Evolutionary conservation across 2,797 vertebrate species (phyloP).

Genomic region (Arctocebus calabarensis): DNA sequence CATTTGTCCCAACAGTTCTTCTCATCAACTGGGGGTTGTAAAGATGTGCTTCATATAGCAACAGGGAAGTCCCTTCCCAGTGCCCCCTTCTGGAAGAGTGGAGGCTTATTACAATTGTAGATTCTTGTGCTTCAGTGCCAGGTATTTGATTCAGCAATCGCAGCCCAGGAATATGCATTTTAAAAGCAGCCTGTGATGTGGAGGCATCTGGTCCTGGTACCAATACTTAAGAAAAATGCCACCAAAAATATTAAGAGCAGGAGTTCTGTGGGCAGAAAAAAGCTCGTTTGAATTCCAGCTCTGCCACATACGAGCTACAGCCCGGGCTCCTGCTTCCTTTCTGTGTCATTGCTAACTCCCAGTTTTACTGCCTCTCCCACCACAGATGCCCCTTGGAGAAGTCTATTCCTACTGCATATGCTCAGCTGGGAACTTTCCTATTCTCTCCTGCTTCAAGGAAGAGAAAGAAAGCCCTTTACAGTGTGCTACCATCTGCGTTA

Average conservation of each 20-base stretch:
- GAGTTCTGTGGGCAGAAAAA: neutral
- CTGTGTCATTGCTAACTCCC: neutral
- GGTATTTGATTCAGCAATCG: neutral
- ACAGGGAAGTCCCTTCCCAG: neutral
- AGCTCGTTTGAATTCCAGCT: neutral
- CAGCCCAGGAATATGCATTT: conserved; percentile 12
- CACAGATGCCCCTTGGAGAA: neutral
- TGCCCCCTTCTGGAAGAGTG: conserved; percentile 8
- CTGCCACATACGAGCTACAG: neutral
- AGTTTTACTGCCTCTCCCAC: neutral
- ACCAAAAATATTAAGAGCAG: conserved; percentile 17
- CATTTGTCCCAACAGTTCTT: conserved; percentile 13
- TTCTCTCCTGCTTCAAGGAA: neutral
- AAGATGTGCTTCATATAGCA: conserved; percentile 24
- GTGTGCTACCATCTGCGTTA: neutral
- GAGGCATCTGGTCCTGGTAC: neutral
- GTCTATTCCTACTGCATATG: neutral
- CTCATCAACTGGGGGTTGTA: neutral
- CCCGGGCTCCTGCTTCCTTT: neutral
- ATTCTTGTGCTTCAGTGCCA: neutral
- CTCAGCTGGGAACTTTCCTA: neutral
- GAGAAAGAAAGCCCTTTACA: neutral
- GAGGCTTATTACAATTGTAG: neutral
- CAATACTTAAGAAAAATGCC: conserved; percentile 18
- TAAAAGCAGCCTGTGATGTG: neutral